A percentile compares a stretch with the other conserved stretches of the same genome.
Conservation (phyloP, 2,888 invertebrate species). For the Nesidiocoris tenuis region DNA sequence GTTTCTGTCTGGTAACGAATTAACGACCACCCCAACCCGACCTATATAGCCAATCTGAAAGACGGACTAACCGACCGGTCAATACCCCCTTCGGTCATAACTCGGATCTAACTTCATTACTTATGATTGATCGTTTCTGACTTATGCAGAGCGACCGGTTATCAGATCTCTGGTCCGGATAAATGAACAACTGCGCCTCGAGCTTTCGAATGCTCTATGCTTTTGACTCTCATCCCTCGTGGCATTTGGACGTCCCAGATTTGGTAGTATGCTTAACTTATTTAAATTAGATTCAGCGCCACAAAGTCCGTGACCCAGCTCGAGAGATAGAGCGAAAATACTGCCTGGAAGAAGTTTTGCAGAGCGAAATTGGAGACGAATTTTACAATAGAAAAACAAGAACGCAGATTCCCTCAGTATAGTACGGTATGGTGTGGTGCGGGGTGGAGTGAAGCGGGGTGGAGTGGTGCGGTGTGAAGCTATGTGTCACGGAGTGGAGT, state of each 20-base stretch:
- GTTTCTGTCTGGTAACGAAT: not conserved
- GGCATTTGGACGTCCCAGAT: not conserved
- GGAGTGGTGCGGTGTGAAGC: no score
- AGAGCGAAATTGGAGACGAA: no score
- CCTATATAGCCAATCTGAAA: not conserved
- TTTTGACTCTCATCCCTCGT: not conserved
- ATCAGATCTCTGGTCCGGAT: not conserved
- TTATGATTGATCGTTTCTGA: conserved; percentile 29
- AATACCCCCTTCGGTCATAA: not conserved
- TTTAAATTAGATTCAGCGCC: not conserved
- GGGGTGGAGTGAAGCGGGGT: no score
- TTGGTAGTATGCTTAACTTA: not conserved
- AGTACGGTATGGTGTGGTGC: no score
- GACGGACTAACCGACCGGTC: not conserved
- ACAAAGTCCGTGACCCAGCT: not conserved
- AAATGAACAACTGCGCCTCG: not conserved
- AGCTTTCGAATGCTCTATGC: not conserved
- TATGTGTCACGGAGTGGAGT: no score
- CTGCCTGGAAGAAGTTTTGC: no score
- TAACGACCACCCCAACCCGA: not conserved
- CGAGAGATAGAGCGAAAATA: no score
- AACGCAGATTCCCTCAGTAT: no score
- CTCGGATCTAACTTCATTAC: conserved; percentile 21
- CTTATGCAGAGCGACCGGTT: not conserved
- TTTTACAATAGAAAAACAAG: no score